Evolutionary conservation across 1,140 invertebrate species (phyloP), one percentile per base, ranked within the genome.

Genomic region (Hypsibius dujardini): DNA sequence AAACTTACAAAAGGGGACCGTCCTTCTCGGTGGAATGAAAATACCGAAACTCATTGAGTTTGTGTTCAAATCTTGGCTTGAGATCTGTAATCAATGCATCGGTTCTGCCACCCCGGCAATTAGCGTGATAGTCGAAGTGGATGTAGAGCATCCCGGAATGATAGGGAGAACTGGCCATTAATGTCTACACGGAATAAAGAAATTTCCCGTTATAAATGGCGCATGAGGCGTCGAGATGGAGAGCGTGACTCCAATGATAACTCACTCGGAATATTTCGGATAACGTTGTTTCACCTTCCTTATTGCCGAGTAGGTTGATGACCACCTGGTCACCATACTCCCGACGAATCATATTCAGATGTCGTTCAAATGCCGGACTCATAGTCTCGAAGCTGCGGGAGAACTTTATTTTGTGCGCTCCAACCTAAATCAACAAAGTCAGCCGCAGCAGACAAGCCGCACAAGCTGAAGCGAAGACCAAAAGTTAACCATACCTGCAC

Each of bases 401-500:
- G 80, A 98, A 87, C 80, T 92, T 90, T 0, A 99, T 91, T 84
- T 97, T 98, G 79, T 99, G 96, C 2, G 94, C 95, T 0, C 96
- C 96, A 47, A 99, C 92, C 85, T 87, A 74, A 40, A 77, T n/a
- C n/a, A n/a, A n/a, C n/a, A n/a, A n/a, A 70, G 62, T 59, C 73
- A 46, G 12, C 73, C 1, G 71, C 70, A 12, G 71, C 46, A 69
- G 14, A 73, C 70, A 72, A 62, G n/a, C n/a, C n/a, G n/a, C n/a
- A n/a, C n/a, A n/a, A n/a, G n/a, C n/a, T n/a, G n/a, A n/a, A n/a
- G n/a, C n/a, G n/a, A n/a, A n/a, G n/a, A n/a, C n/a, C n/a, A n/a
- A n/a, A n/a, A n/a, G n/a, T n/a, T n/a, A 56, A 56, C 7, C 74
- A 76, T 79, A 86, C 86, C 81, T 98, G 93, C 15, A 98, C 87